These are phyloP conservation scores for Porites lutea DNA, from an alignment of 64 coral and sea anemone species.

Conservation along the genomic window DNA sequence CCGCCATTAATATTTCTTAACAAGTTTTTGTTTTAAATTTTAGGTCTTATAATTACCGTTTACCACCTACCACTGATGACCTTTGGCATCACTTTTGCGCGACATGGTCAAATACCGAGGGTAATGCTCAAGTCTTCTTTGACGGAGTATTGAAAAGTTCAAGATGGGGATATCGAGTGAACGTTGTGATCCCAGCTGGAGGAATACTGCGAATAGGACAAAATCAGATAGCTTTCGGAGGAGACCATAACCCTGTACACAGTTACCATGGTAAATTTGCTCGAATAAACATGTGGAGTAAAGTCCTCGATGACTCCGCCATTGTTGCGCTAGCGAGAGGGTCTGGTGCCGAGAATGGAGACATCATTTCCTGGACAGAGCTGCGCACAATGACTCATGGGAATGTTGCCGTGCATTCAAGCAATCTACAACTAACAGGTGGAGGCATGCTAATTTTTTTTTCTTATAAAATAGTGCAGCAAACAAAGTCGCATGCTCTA, in stretches of 20 bases:
- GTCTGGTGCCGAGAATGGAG: background rate
- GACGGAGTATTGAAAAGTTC: background rate
- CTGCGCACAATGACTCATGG: background rate
- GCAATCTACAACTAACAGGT: conserved; percentile 1
- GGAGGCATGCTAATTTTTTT: background rate
- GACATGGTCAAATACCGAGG: background rate
- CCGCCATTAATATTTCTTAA: background rate
- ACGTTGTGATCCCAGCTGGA: background rate
- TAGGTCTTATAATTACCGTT: no score
- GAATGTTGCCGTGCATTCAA: background rate
- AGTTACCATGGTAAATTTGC: background rate
- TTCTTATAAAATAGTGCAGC: background rate
- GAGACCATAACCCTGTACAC: background rate
- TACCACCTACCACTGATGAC: background rate
- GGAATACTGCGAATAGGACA: conserved; percentile 2
- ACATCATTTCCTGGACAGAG: background rate
- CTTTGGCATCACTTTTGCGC: background rate
- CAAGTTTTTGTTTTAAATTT: background rate
- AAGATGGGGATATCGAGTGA: background rate
- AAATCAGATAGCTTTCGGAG: background rate
- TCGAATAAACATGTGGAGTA: background rate
- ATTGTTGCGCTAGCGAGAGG: background rate
- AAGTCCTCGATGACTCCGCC: background rate
- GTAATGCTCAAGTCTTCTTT: background rate
- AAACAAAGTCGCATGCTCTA: no score